Evolutionary conservation across 2,797 vertebrate genomes (phyloP).

Genomic region (Synanceia verrucosa): DNA sequence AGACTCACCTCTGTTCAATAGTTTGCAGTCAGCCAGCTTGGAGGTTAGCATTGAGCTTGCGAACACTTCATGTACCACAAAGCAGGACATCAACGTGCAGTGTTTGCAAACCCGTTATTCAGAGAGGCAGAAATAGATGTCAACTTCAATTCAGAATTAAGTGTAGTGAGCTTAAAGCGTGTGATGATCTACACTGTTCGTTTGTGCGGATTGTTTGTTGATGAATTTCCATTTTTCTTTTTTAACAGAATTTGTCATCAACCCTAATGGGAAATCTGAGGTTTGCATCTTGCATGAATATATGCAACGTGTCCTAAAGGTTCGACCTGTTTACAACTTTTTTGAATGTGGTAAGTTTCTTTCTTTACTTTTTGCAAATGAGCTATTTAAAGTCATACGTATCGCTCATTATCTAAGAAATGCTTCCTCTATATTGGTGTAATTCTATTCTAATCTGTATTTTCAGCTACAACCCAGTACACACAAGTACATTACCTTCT

Average conservation of each 20-base stretch:
- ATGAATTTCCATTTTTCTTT: slow-evolving; percentile 15
- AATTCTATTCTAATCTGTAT: not conserved
- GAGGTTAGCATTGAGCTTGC: too few relatives aligned
- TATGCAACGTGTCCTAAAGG: slow-evolving; percentile 99
- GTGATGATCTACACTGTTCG: too few relatives aligned
- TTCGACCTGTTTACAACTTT: slow-evolving; percentile 99
- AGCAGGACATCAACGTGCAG: too few relatives aligned
- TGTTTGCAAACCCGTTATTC: too few relatives aligned
- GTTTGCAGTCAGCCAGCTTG: too few relatives aligned
- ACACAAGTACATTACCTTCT: not conserved
- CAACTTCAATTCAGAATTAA: too few relatives aligned
- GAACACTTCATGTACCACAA: too few relatives aligned
- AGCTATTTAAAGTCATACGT: not conserved
- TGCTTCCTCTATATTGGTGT: not conserved
- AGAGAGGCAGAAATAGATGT: too few relatives aligned
- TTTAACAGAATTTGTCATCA: slow-evolving; percentile 96
- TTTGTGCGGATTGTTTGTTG: slow-evolving; percentile 18
- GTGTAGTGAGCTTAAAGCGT: too few relatives aligned
- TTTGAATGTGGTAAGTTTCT: slow-evolving; percentile 99
- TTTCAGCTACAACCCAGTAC: not conserved
- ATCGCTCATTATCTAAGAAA: not conserved
- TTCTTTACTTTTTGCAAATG: not conserved
- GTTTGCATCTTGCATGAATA: slow-evolving; percentile 99
- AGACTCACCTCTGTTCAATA: too few relatives aligned
- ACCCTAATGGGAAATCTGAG: slow-evolving; percentile 99